A percentile compares a stretch with the other conserved stretches of the same genome.
phyloP scores from a whole-genome alignment of 1,140 invertebrate species.

The Brachionus calyciflorus region DNA sequence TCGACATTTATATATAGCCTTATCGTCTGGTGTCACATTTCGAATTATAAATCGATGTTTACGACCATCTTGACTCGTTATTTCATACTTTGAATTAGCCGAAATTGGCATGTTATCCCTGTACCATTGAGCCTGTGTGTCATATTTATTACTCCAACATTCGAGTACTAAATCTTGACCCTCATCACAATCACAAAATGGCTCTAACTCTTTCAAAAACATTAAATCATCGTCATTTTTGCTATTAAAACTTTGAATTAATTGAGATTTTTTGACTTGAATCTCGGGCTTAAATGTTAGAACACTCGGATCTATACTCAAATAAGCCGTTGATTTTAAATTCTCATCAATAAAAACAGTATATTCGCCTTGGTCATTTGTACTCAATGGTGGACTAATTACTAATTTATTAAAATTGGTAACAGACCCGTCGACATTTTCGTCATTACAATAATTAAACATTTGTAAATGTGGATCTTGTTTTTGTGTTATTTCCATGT shows the following conservation, averaged over 20 bases:
- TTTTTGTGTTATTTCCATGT: not conserved
- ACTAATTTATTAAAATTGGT: slow-evolving; percentile 26
- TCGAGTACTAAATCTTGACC: slow-evolving; percentile 9
- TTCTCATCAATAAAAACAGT: slow-evolving; percentile 19
- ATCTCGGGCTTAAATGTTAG: slow-evolving; percentile 18
- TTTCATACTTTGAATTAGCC: not conserved
- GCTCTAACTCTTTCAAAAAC: slow-evolving; percentile 2
- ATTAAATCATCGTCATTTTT: slow-evolving; percentile 5
- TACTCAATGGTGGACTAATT: not conserved
- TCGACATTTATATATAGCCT: not conserved
- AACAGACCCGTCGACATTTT: slow-evolving; percentile 33
- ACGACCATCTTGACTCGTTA: not conserved
- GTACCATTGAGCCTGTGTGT: slow-evolving; percentile 8
- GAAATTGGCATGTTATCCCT: not conserved
- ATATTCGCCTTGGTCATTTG: slow-evolving; percentile 39
- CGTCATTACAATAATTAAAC: slow-evolving; percentile 45
- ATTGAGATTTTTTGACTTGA: slow-evolving; percentile 20
- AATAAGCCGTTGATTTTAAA: not conserved
- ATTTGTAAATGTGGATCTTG: slow-evolving; percentile 14
- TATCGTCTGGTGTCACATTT: not conserved
- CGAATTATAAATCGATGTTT: slow-evolving; percentile 13
- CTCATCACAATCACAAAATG: slow-evolving; percentile 3
- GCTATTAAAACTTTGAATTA: not conserved
- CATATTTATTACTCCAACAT: slow-evolving; percentile 31
- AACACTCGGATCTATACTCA: not conserved